Base-by-base conservation (phyloP, 2,888 invertebrate genomes). In the Leptarthrus brevirostris region DNA sequence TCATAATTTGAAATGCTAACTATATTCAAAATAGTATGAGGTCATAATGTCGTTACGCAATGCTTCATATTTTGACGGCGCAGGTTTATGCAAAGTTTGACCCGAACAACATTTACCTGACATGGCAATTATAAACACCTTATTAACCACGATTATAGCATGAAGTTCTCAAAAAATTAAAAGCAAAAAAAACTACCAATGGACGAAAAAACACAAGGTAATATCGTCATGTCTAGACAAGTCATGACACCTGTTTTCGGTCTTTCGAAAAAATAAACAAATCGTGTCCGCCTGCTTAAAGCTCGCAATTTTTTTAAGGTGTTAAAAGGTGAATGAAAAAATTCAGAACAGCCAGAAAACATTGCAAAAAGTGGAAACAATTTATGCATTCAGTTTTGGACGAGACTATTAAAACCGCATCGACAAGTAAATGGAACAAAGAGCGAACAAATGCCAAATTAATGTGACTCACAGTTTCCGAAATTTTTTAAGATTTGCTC, bases 221-320 rank as follows among this genome's bases (percentile, higher is more conserved):
- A 40, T 12, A 40, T 40, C 40, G 40, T 40, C 40, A 40, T 12
- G 40, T 40, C 40, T 40, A 40, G 40, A 40, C 40, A 40, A 40
- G 40, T 40, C 40, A 40, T 40, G 40, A 40, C 40, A 40, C 40
- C 40, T 40, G 40, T 40, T 40, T 40, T 40, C n/a, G 12, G 40
- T 2, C 3, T 40, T 40, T 12, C n/a, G 40, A 40, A 40, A n/a
- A n/a, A 40, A 40, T 40, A 40, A 40, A 40, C 40, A 40, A 40
- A 40, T 12, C 40, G 40, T 40, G 40, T 40, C 40, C 3, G 12
- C 3, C 40, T 1, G 40, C 3, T n/a, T 30, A 40, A 40, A 40
- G 40, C 40, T 40, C n/a, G n/a, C n/a, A 12, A 40, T 40, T 40
- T 12, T n/a, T 40, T 6, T 12, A 6, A 12, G n/a, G 40, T 40